A percentile compares a stretch with the other conserved stretches of the same genome.
Evolutionary conservation across 2,797 vertebrate species (phyloP).

Genomic region (Lacerta viridis): DNA sequence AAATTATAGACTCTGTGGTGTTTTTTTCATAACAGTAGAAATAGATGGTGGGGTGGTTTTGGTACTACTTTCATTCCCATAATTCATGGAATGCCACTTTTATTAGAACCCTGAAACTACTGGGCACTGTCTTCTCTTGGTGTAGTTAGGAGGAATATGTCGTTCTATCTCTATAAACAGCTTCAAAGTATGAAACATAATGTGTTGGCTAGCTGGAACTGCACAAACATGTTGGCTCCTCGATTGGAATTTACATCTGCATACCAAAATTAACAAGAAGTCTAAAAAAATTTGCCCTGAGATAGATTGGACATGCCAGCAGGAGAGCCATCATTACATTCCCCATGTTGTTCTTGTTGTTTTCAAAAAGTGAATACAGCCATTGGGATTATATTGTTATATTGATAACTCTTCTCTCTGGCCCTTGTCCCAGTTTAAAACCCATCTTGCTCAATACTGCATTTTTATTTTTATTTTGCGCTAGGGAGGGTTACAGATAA

Average conservation of each 20-base stretch:
- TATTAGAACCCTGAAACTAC: not conserved
- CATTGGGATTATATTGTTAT: not conserved
- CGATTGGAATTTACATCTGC: no score
- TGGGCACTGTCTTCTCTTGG: not conserved
- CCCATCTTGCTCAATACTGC: no score
- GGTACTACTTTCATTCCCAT: slow-evolving; percentile 24
- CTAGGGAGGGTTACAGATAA: not conserved
- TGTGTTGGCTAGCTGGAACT: not conserved
- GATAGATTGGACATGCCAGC: not conserved
- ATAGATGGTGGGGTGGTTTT: not conserved
- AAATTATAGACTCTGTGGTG: slow-evolving; percentile 2
- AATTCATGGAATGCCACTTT: not conserved
- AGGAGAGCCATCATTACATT: no score
- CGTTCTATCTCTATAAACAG: not conserved
- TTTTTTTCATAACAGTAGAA: not conserved
- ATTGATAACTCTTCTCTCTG: not conserved
- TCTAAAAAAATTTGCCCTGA: not conserved
- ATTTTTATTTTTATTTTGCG: no score
- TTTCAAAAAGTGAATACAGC: not conserved
- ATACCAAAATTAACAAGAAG: not conserved
- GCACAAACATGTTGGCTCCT: no score
- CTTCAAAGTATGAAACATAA: not conserved
- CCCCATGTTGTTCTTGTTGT: not conserved
- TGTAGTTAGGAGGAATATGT: not conserved
- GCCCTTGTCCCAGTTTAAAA: not conserved